Conservation (phyloP, 1,140 invertebrate genomes). For the Akabosia matsudoensis region DNA sequence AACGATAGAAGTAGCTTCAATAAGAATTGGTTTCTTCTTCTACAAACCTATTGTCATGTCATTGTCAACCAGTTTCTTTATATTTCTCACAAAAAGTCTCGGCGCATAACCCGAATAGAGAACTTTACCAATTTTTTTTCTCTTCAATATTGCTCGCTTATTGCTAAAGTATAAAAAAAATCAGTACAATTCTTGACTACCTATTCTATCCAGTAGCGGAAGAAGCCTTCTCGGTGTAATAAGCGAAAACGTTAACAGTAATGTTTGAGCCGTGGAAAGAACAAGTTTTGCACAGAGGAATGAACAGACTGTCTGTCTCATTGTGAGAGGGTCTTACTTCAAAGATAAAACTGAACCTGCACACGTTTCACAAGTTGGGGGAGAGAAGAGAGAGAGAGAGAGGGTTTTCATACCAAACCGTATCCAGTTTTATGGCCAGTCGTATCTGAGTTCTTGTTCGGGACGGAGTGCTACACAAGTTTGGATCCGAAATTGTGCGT, state of each 20-base stretch:
- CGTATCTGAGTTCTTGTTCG: neutral
- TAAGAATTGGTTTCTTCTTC: no score
- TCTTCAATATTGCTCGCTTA: no score
- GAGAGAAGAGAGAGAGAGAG: neutral
- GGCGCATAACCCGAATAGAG: no score
- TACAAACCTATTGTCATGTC: no score
- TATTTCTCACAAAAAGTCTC: no score
- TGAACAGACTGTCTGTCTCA: constrained; percentile 8
- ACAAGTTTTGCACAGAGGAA: neutral
- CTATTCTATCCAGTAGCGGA: neutral
- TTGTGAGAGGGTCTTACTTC: neutral
- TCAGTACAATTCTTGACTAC: no score
- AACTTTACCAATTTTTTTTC: no score
- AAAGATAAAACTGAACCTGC: neutral
- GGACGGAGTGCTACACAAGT: neutral
- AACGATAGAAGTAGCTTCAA: no score
- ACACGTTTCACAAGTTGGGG: neutral
- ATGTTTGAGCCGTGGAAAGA: neutral
- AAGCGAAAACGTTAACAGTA: neutral
- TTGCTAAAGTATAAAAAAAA: no score
- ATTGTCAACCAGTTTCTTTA: no score
- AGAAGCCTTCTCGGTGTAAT: neutral
- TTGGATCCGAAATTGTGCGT: no score
- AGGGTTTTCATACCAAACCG: constrained; percentile 8
- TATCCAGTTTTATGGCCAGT: constrained; percentile 11